Evolutionary conservation across 2,888 invertebrate genomes (phyloP).

Genomic region (Pterostichus niger): DNA sequence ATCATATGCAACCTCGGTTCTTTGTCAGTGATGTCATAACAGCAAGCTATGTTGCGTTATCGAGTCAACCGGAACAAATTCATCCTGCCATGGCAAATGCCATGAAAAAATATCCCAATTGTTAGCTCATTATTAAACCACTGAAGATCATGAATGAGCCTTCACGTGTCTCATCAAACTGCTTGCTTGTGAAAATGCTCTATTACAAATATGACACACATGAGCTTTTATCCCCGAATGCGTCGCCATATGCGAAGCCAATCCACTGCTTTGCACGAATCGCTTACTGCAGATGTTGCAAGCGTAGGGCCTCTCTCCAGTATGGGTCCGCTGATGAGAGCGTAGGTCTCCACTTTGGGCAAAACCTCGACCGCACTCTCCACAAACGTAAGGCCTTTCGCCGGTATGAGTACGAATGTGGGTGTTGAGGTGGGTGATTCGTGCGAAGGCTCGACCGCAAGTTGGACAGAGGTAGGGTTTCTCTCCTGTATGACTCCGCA

Average conservation of each 20-base stretch:
- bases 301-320: constrained; percentile 68
- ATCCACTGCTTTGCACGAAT: constrained; percentile 69
- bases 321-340: constrained; percentile 69
- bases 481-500: constrained; percentile 75
- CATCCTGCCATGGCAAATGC: too few species aligned
- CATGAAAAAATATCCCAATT: background rate
- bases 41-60: too few species aligned
- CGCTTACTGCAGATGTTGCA: constrained; percentile 70
- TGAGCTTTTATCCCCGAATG: constrained; percentile 69
- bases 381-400: constrained; percentile 70
- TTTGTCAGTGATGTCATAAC: too few species aligned
- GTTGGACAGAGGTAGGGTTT: constrained; percentile 72
- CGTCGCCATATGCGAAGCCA: constrained; percentile 70
- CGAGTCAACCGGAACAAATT: too few species aligned
- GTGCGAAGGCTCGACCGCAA: constrained; percentile 73
- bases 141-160: constrained; percentile 54
- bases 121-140: background rate
- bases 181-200: constrained; percentile 67
- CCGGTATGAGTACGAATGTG: constrained; percentile 74
- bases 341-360: constrained; percentile 70
- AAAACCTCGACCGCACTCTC: constrained; percentile 69
- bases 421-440: constrained; percentile 68
- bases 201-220: constrained; percentile 66
- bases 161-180: constrained; percentile 67
- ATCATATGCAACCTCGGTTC: too few species aligned